Base-by-base conservation (phyloP, 2,888 invertebrate genomes). In the Drosophila niveifrons region DNA sequence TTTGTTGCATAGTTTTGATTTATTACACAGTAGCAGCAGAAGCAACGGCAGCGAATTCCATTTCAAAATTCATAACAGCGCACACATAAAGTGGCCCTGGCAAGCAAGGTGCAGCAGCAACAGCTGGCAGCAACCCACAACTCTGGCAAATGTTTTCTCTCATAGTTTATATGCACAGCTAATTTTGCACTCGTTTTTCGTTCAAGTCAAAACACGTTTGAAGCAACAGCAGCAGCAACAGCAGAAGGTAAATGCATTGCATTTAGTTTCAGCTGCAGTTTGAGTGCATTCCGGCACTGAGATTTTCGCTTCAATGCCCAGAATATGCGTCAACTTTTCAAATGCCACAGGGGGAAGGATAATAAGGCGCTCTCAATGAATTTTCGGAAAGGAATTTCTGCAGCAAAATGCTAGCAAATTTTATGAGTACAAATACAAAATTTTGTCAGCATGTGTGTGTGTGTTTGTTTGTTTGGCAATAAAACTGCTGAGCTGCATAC, bases 1-100 rank as follows among this genome's bases (percentile, higher is more conserved):
- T 84, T 84, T 86, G 83, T 84, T 88, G 89, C 88, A 88, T 84
- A 84, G 83, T 84, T 84, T 84, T 84, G 83, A 84, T 84, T 84
- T 84, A 84, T 84, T 80, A 78, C 80, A 80, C 74, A 72, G 77
- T 82, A 82, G 34, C n/a, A 68, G 62, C 70, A 48, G 62, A 51
- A 50, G 17, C 55, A 36, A 52, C 69, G 57, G 57, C 78, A 56
- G 47, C 69, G 73, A 85, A 85, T 85, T 88, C 83, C 88, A 88
- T 86, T 83, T 83, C 66, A 66, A 83, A 88, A 83, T 83, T 88
- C 83, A 88, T 83, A 83, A 78, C 88, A 57, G 53, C 68, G 57
- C 58, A 77, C 65, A 76, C 77, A 71, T 66, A 71, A 61, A 63
- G 69, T 70, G 61, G 66, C 62, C 66, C 63, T 31, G 55, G 69